Percentiles rank a stretch among this genome's conserved stretches.
Evolutionary conservation across 2,113 vertebrate genomes (phyloP).

Genomic region (Oreotrochilus melanogaster): DNA sequence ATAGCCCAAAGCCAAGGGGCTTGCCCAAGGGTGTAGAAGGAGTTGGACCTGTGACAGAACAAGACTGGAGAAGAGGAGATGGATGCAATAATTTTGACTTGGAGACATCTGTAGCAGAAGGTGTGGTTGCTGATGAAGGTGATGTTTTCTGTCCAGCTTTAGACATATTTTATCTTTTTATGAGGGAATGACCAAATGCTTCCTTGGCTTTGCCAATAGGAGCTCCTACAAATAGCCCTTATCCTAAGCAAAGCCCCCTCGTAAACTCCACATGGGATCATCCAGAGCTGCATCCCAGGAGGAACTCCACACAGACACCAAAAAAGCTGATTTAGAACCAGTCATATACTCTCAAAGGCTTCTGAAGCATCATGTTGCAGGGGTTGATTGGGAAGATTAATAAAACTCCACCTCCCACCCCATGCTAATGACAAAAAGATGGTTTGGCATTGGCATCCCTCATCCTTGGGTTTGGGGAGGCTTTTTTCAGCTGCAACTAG

Average conservation of each 20-base stretch:
- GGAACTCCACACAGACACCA: neutral
- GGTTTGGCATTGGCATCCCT: neutral
- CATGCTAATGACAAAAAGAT: neutral
- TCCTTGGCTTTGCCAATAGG: neutral
- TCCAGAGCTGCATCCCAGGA: neutral
- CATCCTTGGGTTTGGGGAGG: neutral
- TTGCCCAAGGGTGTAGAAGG: neutral
- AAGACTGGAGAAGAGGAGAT: neutral
- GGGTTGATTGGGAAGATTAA: neutral
- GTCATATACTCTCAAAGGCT: neutral
- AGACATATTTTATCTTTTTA: neutral
- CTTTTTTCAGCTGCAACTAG: neutral
- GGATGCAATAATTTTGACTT: neutral
- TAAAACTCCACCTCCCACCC: neutral
- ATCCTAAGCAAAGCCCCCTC: neutral
- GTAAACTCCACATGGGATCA: neutral
- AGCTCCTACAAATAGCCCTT: neutral
- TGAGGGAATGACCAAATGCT: neutral
- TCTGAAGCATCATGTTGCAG: neutral
- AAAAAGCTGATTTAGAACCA: neutral
- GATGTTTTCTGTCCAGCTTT: neutral
- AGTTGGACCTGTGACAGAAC: neutral
- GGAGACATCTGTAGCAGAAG: neutral
- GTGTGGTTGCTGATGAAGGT: neutral
- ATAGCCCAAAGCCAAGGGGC: neutral